A percentile compares a stretch with the other conserved stretches of the same genome.
phyloP scores from a whole-genome alignment of 1,140 invertebrate genomes.

The Drosophila elegans region DNA sequence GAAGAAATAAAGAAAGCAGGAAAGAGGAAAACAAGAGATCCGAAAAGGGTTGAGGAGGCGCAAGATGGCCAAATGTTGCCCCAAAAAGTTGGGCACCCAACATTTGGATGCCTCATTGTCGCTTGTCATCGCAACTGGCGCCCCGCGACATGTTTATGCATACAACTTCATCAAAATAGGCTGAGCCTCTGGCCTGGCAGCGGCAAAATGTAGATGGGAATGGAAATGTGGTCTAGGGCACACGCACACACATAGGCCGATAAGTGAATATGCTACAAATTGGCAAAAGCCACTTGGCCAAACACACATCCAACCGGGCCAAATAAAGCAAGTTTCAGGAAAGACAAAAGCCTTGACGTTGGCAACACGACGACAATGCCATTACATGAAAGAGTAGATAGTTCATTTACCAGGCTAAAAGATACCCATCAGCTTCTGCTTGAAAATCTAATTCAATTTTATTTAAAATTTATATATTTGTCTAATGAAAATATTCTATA shows the following conservation, averaged over 20 bases:
- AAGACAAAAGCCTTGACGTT: slow-evolving; percentile 55
- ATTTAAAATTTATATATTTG: too few relatives aligned
- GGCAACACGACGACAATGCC: slow-evolving; percentile 51
- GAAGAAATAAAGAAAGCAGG: slow-evolving; percentile 31
- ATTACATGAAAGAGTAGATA: background rate
- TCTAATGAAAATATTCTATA: background rate
- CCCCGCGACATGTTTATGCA: slow-evolving; percentile 79
- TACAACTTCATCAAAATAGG: slow-evolving; percentile 82
- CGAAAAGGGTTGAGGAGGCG: slow-evolving; percentile 23
- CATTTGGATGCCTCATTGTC: slow-evolving; percentile 65
- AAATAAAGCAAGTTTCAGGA: slow-evolving; percentile 13
- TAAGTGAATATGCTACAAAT: slow-evolving; percentile 80
- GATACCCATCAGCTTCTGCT: background rate
- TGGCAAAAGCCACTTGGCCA: slow-evolving; percentile 62
- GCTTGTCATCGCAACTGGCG: slow-evolving; percentile 80
- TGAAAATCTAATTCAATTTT: too few relatives aligned
- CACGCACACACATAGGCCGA: slow-evolving; percentile 39
- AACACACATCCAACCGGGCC: slow-evolving; percentile 15
- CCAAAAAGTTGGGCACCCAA: slow-evolving; percentile 47
- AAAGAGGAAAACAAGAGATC: slow-evolving; percentile 27
- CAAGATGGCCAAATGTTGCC: slow-evolving; percentile 63
- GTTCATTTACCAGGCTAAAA: background rate
- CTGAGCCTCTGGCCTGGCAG: slow-evolving; percentile 20
- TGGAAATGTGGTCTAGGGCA: slow-evolving; percentile 21
- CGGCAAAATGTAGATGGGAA: background rate